Conservation (phyloP, 2,888 invertebrate species). For the Sminthurinus aureus region DNA sequence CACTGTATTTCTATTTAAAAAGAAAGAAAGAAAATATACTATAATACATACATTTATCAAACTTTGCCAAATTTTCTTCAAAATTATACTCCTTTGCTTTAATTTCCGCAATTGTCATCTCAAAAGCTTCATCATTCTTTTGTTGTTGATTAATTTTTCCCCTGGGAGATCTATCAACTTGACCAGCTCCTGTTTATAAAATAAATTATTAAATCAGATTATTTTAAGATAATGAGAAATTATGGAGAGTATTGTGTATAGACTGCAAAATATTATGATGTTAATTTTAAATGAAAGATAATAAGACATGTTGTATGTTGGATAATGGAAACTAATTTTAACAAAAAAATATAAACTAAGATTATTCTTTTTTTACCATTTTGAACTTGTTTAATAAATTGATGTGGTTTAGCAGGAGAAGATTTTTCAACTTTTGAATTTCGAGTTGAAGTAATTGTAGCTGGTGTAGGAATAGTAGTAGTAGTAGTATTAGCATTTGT, state of each 20-base stretch:
- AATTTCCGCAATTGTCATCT: conserved; percentile 53
- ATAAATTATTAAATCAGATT: no score
- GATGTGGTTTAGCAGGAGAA: conserved; percentile 8
- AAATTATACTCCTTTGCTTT: conserved; percentile 55
- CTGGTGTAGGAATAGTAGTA: background rate
- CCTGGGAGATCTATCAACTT: conserved; percentile 33
- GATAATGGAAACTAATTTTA: background rate
- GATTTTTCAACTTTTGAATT: conserved; percentile 21
- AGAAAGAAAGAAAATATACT: no score
- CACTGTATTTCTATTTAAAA: no score
- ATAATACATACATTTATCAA: conserved; percentile 50
- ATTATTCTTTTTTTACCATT: conserved; percentile 16
- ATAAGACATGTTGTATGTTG: no score
- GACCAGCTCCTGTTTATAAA: conserved; percentile 4
- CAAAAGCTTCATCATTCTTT: conserved; percentile 53
- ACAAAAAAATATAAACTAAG: background rate
- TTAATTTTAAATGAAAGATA: no score
- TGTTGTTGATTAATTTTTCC: conserved; percentile 4
- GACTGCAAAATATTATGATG: no score
- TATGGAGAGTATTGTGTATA: no score
- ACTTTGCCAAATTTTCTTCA: conserved; percentile 55
- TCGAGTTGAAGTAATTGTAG: background rate
- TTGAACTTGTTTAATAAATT: conserved; percentile 24
- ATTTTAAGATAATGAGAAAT: no score
- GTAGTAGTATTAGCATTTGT: background rate